phyloP scores from a whole-genome alignment of 2,113 vertebrate genomes.

The Meles meles region DNA sequence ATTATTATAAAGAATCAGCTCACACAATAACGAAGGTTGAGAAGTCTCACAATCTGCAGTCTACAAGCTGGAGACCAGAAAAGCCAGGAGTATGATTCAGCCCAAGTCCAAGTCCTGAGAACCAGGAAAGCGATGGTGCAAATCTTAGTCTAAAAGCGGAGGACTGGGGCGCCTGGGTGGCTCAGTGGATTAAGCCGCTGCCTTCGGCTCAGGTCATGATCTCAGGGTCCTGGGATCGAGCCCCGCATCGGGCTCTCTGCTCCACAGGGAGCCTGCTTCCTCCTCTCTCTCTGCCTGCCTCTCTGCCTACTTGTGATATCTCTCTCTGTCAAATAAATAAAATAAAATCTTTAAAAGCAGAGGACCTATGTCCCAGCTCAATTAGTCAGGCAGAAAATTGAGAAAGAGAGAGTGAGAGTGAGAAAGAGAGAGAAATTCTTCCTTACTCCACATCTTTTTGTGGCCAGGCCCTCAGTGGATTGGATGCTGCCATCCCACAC shows the following conservation, averaged over 20 bases:
- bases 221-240: too few species aligned
- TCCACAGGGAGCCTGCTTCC: too few species aligned
- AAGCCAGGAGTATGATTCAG: background rate
- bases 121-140: background rate
- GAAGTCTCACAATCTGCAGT: background rate
- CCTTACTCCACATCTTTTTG: background rate
- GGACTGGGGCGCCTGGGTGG: too few species aligned
- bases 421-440: background rate
- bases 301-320: too few species aligned
- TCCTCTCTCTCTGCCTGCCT: too few species aligned
- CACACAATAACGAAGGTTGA: background rate
- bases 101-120: background rate
- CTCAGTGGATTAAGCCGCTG: too few species aligned
- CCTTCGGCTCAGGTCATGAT: too few species aligned
- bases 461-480: background rate
- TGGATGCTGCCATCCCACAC: background rate
- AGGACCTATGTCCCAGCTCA: too few species aligned
- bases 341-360: too few species aligned
- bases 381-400: background rate
- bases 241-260: too few species aligned
- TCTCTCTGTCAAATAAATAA: too few species aligned
- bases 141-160: background rate
- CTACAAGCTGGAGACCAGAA: background rate
- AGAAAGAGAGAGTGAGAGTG: background rate
- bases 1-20: background rate